A percentile compares a stretch with the other conserved stretches of the same genome.
phyloP scores from a whole-genome alignment of 2,888 invertebrate species.

The Epinotia bilunana region DNA sequence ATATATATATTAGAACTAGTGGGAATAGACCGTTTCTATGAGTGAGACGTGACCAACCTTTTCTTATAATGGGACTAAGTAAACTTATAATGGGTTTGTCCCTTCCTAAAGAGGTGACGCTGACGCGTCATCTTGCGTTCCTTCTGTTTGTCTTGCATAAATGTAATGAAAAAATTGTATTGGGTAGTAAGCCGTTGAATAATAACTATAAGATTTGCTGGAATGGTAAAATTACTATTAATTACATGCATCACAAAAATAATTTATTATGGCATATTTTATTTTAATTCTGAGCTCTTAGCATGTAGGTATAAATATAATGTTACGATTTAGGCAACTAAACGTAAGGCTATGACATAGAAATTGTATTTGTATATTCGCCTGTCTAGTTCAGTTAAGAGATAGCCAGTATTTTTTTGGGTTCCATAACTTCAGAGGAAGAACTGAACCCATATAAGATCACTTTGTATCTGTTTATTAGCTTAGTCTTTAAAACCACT shows the following conservation, averaged over 20 bases:
- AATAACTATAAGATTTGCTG: not conserved
- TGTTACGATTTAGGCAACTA: slow-evolving; percentile 30
- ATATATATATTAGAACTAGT: no score
- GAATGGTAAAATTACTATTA: slow-evolving; percentile 16
- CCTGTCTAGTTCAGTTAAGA: slow-evolving; percentile 44
- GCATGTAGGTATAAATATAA: slow-evolving; percentile 30
- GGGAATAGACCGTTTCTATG: no score
- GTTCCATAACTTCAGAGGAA: not conserved
- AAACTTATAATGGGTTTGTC: no score
- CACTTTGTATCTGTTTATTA: slow-evolving; percentile 53
- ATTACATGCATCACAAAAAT: slow-evolving; percentile 34
- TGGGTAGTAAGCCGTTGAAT: slow-evolving; percentile 3
- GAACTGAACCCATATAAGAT: not conserved
- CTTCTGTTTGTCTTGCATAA: not conserved
- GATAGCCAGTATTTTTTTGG: slow-evolving; percentile 54
- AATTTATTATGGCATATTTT: slow-evolving; percentile 16
- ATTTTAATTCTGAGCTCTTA: slow-evolving; percentile 36
- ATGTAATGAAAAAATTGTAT: not conserved
- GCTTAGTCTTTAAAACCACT: slow-evolving; percentile 34
- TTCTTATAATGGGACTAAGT: no score
- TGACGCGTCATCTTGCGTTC: not conserved
- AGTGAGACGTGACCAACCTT: no score
- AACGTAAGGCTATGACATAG: slow-evolving; percentile 40
- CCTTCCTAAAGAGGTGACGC: not conserved
- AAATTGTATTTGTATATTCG: slow-evolving; percentile 39